phyloP scores from a whole-genome alignment of 2,888 invertebrate species.

The Hermaeophaga mercurialis region DNA sequence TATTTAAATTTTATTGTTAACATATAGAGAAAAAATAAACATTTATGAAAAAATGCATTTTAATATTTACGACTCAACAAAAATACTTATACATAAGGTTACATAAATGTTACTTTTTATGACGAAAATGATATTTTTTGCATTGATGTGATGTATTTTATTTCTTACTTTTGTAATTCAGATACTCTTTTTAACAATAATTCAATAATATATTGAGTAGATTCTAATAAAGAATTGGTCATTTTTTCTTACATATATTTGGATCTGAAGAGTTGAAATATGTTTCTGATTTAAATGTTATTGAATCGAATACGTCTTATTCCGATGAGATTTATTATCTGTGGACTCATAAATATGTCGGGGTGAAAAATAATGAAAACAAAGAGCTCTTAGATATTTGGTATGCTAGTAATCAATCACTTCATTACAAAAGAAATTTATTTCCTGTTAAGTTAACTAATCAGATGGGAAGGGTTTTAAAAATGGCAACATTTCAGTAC shows the following conservation, averaged over 20 bases:
- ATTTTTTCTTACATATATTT: constrained; percentile 36
- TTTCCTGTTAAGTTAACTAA: constrained; percentile 49
- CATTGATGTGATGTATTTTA: no score
- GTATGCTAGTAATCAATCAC: constrained; percentile 40
- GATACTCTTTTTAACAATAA: no score
- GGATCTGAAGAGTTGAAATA: constrained; percentile 34
- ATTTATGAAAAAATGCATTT: no score
- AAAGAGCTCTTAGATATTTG: constrained; percentile 39
- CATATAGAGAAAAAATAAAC: no score
- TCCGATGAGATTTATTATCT: constrained; percentile 31
- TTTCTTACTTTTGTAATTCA: no score
- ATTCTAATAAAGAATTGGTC: no score
- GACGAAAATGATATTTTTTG: no score
- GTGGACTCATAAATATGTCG: constrained; percentile 42
- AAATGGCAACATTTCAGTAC: constrained; percentile 64
- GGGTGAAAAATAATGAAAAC: constrained; percentile 31
- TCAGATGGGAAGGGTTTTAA: constrained; percentile 56
- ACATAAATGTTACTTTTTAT: no score
- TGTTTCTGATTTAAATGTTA: constrained; percentile 44
- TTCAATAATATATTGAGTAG: no score
- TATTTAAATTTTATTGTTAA: no score
- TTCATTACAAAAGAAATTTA: constrained; percentile 36
- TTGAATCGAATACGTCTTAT: constrained; percentile 57
- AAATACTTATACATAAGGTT: no score
- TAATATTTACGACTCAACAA: no score